phyloP scores from a whole-genome alignment of 2,113 vertebrate genomes.

The Hepsetus odoe region DNA sequence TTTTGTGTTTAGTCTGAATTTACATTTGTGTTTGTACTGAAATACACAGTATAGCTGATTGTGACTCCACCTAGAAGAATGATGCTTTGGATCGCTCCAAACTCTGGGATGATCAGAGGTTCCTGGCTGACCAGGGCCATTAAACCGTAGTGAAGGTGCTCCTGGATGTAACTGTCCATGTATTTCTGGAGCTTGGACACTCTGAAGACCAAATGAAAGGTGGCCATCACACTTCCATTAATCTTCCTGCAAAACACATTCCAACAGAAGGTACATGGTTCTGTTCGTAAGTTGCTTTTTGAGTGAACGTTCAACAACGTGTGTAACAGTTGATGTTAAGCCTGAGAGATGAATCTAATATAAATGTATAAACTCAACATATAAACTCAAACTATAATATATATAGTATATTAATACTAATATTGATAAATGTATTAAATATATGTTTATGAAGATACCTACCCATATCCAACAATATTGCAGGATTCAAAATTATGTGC shows the following conservation, averaged over 20 bases:
- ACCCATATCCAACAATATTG: constrained; percentile 86
- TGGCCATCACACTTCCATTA: constrained; percentile 79
- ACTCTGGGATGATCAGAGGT: constrained; percentile 76
- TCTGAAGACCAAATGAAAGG: constrained; percentile 79
- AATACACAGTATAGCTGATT: neutral
- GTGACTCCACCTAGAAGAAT: constrained; percentile 77
- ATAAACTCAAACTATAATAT: too few species aligned
- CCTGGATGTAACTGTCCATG: constrained; percentile 76
- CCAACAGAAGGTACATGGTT: neutral
- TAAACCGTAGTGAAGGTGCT: constrained; percentile 78
- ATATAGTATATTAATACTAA: too few species aligned
- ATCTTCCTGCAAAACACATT: constrained; percentile 70
- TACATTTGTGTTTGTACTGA: neutral
- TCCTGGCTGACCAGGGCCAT: constrained; percentile 64
- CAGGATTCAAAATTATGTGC: constrained; percentile 79
- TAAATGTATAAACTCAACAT: too few species aligned
- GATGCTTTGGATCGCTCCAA: constrained; percentile 80
- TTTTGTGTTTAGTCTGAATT: too few species aligned
- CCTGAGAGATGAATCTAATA: too few species aligned
- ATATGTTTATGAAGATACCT: too few species aligned
- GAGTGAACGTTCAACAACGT: too few species aligned
- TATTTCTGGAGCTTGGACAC: constrained; percentile 66
- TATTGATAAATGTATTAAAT: too few species aligned
- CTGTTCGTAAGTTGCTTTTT: too few species aligned
- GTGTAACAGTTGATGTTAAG: too few species aligned